A percentile compares a stretch with the other conserved stretches of the same genome.
These are phyloP conservation scores for Mesoligia furuncula DNA, from an alignment of 2,888 invertebrate species.

Conservation along the genomic window DNA sequence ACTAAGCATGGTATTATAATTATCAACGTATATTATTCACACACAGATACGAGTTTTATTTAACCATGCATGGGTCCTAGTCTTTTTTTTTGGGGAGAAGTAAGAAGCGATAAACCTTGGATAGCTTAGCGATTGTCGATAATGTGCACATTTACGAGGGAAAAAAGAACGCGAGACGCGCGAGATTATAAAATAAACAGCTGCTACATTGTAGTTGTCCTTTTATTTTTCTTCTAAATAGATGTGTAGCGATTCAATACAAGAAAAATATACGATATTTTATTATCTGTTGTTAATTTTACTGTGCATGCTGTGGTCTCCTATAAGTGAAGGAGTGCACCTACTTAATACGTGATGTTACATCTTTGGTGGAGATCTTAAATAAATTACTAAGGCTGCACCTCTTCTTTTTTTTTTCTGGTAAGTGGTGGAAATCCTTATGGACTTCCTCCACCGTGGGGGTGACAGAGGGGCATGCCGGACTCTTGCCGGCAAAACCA, in stretches of 20 bases:
- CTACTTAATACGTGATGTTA: too few species aligned
- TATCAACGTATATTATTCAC: background rate
- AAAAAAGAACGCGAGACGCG: background rate
- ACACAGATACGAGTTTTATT: background rate
- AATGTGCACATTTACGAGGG: conserved; percentile 30
- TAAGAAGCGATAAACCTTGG: conserved; percentile 38
- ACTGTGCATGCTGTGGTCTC: too few species aligned
- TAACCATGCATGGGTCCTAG: background rate
- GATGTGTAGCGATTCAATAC: conserved; percentile 16
- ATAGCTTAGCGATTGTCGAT: conserved; percentile 43
- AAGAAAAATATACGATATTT: background rate
- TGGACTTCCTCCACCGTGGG: too few species aligned
- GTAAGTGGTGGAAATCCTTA: too few species aligned
- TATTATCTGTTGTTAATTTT: background rate
- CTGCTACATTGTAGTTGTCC: conserved; percentile 17
- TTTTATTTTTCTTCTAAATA: conserved; percentile 1
- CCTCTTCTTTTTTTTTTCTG: background rate
- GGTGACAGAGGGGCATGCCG: too few species aligned
- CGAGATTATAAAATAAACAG: conserved; percentile 18
- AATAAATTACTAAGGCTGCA: background rate
- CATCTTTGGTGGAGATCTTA: too few species aligned
- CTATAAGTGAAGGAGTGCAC: too few species aligned
- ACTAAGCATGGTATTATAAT: background rate
- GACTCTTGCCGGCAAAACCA: too few species aligned
- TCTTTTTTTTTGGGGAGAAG: conserved; percentile 37